Conservation (phyloP, 2,113 vertebrate species). For the Rhinolophus sinicus region DNA sequence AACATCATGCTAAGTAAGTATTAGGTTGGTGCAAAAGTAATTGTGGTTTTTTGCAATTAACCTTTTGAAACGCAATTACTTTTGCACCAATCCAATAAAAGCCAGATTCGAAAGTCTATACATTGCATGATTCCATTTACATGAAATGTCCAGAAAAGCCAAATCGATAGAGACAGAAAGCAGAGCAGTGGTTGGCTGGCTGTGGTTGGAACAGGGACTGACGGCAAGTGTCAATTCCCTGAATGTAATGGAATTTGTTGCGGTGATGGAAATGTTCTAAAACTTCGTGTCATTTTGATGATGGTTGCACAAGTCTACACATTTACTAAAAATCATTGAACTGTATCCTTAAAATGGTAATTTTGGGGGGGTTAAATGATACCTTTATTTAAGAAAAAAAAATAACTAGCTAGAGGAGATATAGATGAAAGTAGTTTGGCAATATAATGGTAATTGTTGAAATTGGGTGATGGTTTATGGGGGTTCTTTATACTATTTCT, state of each 20-base stretch:
- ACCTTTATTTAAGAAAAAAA: neutral
- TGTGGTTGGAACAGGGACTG: neutral
- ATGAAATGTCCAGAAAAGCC: neutral
- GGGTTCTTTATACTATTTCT: neutral
- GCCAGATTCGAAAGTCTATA: neutral
- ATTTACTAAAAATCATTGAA: constrained; percentile 20
- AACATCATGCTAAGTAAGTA: neutral
- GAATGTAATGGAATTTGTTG: neutral
- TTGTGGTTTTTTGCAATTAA: too few species aligned
- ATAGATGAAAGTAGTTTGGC: neutral
- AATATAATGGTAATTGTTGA: neutral
- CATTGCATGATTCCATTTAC: neutral
- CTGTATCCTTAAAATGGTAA: neutral
- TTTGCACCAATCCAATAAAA: neutral
- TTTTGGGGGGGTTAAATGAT: constrained; percentile 28
- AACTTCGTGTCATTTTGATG: constrained; percentile 5
- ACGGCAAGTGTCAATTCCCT: neutral
- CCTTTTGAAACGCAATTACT: too few species aligned
- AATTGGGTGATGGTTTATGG: neutral
- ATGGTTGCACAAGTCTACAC: neutral
- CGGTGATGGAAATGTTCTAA: neutral
- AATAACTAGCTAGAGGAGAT: neutral
- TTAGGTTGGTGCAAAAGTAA: too few species aligned
- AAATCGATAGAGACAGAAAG: constrained; percentile 17
- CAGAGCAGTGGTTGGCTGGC: neutral